These are phyloP conservation scores for Melanchra persicariae DNA, from an alignment of 2,888 invertebrate genomes.

Conservation along the genomic window DNA sequence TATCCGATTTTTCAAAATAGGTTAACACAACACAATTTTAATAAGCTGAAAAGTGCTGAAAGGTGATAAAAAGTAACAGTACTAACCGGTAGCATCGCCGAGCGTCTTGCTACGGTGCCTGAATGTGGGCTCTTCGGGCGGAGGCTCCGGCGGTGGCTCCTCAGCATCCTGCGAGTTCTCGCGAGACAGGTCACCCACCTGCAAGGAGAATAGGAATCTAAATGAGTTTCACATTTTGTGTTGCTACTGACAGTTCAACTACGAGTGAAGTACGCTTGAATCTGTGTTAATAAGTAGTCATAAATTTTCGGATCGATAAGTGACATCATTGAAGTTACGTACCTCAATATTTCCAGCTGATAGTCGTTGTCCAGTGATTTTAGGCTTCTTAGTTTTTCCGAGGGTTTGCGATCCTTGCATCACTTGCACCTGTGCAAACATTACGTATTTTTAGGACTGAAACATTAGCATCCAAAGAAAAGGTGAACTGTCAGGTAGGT, in stretches of 20 bases:
- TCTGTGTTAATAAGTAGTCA: too few relatives aligned
- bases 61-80: not conserved
- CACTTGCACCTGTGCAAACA: constrained; percentile 89
- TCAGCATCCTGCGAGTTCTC: constrained; percentile 93
- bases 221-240: not conserved
- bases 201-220: constrained; percentile 34
- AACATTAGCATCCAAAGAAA: constrained; percentile 9
- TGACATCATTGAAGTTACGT: constrained; percentile 9
- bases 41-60: not conserved
- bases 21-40: not conserved
- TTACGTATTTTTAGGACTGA: constrained; percentile 22
- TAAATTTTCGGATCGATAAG: not conserved
- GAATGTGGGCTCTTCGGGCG: constrained; percentile 89
- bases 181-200: constrained; percentile 93
- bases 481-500: not conserved
- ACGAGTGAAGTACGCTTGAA: too few relatives aligned
- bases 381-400: constrained; percentile 95
- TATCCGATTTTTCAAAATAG: too few relatives aligned
- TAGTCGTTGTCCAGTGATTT: constrained; percentile 94
- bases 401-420: constrained; percentile 95
- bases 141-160: constrained; percentile 79
- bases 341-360: constrained; percentile 96
- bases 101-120: constrained; percentile 97
- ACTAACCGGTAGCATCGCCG: constrained; percentile 94
- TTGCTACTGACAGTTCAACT: not conserved